Evolutionary conservation across 2,113 vertebrate genomes (phyloP), one percentile per base, ranked within the genome.

Genomic region (Cynoglossus semilaevis): DNA sequence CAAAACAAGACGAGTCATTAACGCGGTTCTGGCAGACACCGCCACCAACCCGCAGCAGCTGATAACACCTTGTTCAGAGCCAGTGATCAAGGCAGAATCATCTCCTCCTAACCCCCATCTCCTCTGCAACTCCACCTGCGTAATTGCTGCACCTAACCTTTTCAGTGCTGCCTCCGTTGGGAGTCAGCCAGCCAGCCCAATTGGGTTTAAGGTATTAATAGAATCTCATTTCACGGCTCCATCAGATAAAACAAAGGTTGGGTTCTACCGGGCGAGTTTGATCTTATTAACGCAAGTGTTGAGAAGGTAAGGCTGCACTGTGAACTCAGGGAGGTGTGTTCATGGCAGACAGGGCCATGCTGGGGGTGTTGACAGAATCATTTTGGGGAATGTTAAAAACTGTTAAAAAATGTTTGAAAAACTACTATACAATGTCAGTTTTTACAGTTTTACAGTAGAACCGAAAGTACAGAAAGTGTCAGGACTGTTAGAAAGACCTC

Each of bases 71-170:
- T 88, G 84, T 86, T 85, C 78, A 77, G 79, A 83, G 77, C 47
- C 79, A 55, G 87, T 75, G 79, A 87, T 84, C 84, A 85, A 85
- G 86, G 74, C 78, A 66, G 80, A 87, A 87, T 88, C 90, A 89
- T 79, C 82, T 77, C 81, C 86, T 81, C 76, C 79, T 85, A 72
- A 71, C 79, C 81, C 79, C 77, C 77, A 72, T 80, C 84, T 84
- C 76, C 70, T 85, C 82, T 81, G 84, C 85, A 82, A 73, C 81
- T 79, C 82, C 89, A 92, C 88, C 89, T 89, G 90, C 85, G 82
- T 90, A 91, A 91, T 92, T 91, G 88, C 89, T 63, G 87, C 77
- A 84, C 86, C 87, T 92, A 90, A 92, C 90, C 90, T 91, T 91
- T 91, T 89, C 88, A 87, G 78, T 50, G 63, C 82, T 81, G 81